phyloP scores from a whole-genome alignment of 2,113 vertebrate genomes.

The Heptranchias perlo region DNA sequence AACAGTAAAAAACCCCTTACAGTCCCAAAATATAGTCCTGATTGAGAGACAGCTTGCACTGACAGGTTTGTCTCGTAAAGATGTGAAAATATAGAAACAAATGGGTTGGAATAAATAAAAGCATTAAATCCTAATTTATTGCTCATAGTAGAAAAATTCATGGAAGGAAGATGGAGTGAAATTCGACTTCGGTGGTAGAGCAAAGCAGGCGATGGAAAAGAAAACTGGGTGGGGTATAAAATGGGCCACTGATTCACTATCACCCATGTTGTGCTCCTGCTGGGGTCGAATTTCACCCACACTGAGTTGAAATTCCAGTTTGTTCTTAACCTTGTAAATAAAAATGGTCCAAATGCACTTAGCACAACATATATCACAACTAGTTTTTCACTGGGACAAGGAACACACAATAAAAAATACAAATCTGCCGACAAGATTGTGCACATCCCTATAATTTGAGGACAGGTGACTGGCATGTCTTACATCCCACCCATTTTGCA shows the following conservation, averaged over 20 bases:
- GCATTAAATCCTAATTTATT: neutral
- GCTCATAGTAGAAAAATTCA: neutral
- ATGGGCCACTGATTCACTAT: neutral
- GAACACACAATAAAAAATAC: neutral
- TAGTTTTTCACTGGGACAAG: conserved; percentile 41
- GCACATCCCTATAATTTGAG: no score
- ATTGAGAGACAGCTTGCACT: neutral
- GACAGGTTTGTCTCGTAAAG: neutral
- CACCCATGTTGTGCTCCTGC: neutral
- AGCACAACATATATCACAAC: conserved; percentile 42
- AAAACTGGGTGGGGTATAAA: neutral
- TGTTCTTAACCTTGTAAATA: neutral
- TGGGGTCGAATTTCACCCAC: neutral
- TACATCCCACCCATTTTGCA: no score
- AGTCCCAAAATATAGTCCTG: neutral
- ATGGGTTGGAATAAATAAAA: neutral
- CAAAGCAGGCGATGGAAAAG: neutral
- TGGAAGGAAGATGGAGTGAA: neutral
- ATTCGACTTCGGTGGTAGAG: neutral
- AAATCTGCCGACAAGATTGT: no score
- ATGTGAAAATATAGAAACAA: neutral
- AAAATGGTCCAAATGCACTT: conserved; percentile 37
- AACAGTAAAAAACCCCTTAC: no score
- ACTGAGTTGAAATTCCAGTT: neutral
- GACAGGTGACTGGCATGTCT: no score